phyloP scores from a whole-genome alignment of 2,797 vertebrate species.

The Trachops cirrhosus region DNA sequence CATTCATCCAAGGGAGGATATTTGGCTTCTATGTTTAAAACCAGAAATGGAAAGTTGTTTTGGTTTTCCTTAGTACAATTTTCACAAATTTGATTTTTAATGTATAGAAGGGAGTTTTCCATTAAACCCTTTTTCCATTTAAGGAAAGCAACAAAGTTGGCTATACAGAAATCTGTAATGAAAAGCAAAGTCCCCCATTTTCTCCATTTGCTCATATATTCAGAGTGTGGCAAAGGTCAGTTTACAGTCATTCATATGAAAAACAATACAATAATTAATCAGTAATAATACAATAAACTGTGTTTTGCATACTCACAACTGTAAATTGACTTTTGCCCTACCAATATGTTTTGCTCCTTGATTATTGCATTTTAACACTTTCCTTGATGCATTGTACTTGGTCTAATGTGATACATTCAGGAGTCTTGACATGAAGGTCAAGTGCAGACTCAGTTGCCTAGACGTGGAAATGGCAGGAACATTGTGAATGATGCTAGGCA shows the following conservation, averaged over 20 bases:
- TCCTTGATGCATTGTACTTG: conserved; percentile 55
- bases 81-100: conserved; percentile 61
- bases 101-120: conserved; percentile 51
- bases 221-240: neutral
- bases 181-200: conserved; percentile 52
- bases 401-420: conserved; percentile 52
- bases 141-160: conserved; percentile 61
- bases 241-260: neutral
- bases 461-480: neutral
- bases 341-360: conserved; percentile 54
- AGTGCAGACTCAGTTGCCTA: neutral
- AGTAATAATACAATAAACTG: neutral
- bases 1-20: neutral
- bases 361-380: conserved; percentile 61
- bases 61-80: conserved; percentile 64
- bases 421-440: neutral
- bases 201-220: conserved; percentile 44
- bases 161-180: conserved; percentile 20
- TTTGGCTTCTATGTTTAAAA: conserved; percentile 45
- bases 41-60: conserved; percentile 69
- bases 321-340: neutral
- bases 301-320: neutral
- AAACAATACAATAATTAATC: neutral
- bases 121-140: conserved; percentile 68
- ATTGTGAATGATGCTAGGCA: too few species aligned